Percentiles rank a stretch among this genome's conserved stretches.
Evolutionary conservation across 2,113 vertebrate genomes (phyloP).

Genomic region (Sinocyclocheilus grahami): DNA sequence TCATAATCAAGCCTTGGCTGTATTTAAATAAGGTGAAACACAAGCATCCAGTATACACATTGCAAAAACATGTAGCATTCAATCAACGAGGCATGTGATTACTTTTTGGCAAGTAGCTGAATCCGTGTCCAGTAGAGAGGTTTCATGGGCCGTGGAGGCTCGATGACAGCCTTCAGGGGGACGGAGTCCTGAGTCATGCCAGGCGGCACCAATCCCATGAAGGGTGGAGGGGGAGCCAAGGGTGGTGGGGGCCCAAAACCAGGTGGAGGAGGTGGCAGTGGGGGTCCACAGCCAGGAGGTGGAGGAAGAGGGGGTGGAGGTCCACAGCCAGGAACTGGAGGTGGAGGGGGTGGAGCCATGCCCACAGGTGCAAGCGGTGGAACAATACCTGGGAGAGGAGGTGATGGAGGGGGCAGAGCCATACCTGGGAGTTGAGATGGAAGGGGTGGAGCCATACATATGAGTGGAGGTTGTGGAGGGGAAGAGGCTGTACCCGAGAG

Average conservation of each 20-base stretch:
- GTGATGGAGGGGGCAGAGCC: too few species aligned
- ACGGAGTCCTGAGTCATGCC: conserved; percentile 80
- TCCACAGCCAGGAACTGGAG: too few species aligned
- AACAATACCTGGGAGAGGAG: too few species aligned
- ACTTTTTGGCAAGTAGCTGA: conserved; percentile 92
- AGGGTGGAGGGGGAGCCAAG: conserved; percentile 74
- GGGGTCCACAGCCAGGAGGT: conserved; percentile 47
- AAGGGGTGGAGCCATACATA: conserved; percentile 46
- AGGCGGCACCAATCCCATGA: conserved; percentile 76
- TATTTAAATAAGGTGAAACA: conserved; percentile 12
- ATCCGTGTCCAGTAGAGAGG: conserved; percentile 99
- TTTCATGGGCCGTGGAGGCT: conserved; percentile 96
- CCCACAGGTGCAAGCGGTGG: too few species aligned
- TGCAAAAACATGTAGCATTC: not conserved
- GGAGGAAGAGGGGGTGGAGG: conserved; percentile 36
- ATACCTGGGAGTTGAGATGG: conserved; percentile 24
- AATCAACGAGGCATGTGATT: conserved; percentile 62
- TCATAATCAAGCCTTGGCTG: not conserved
- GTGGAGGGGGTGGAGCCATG: too few species aligned
- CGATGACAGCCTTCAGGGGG: conserved; percentile 83
- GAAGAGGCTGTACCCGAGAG: too few species aligned
- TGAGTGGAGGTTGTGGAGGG: conserved; percentile 52
- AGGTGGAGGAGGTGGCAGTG: conserved; percentile 45
- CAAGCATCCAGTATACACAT: conserved; percentile 29
- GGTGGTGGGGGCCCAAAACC: conserved; percentile 60